A percentile compares a stretch with the other conserved stretches of the same genome.
phyloP scores from a whole-genome alignment of 1,140 invertebrate genomes.

The Nixonia krombeini region DNA sequence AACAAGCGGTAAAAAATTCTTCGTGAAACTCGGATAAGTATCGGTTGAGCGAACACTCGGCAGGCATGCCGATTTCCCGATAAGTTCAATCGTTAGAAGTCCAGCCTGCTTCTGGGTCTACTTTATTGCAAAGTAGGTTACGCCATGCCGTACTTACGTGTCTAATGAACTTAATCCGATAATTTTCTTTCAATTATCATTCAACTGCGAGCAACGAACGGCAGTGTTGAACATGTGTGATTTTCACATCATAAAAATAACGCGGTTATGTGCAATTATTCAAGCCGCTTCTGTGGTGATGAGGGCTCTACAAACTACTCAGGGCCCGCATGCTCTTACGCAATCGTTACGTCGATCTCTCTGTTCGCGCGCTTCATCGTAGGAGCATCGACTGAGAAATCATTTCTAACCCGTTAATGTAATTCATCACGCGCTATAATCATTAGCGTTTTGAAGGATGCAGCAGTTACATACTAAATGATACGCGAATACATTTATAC shows the following conservation, averaged over 20 bases:
- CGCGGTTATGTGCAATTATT: slow-evolving; percentile 35
- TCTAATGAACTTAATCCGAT: slow-evolving; percentile 46
- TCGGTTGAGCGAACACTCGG: slow-evolving; percentile 13
- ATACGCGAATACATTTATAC: slow-evolving; percentile 2
- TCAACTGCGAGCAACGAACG: slow-evolving; percentile 15
- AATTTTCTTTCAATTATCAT: slow-evolving; percentile 48
- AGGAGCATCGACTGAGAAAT: slow-evolving; percentile 11
- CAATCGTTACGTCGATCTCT: slow-evolving; percentile 40
- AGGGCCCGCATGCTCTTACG: slow-evolving; percentile 29
- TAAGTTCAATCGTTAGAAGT: slow-evolving; percentile 47
- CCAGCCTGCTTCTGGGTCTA: slow-evolving; percentile 42
- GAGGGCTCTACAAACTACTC: slow-evolving; percentile 2
- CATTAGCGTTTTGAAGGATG: slow-evolving; percentile 38
- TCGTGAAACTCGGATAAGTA: slow-evolving; percentile 39
- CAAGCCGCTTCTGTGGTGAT: slow-evolving; percentile 11
- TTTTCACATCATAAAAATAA: slow-evolving; percentile 41
- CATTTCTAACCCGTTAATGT: slow-evolving; percentile 37
- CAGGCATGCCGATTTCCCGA: slow-evolving; percentile 42
- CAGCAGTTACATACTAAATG: slow-evolving; percentile 38
- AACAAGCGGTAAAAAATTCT: slow-evolving; percentile 29
- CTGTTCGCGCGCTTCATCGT: slow-evolving; percentile 8
- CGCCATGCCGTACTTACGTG: slow-evolving; percentile 22
- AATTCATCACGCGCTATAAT: slow-evolving; percentile 31
- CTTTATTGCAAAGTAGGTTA: slow-evolving; percentile 32
- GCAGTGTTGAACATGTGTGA: slow-evolving; percentile 30